Evolutionary conservation across 2,888 invertebrate species (phyloP).

Genomic region (Caenorhabditis sulstoni): DNA sequence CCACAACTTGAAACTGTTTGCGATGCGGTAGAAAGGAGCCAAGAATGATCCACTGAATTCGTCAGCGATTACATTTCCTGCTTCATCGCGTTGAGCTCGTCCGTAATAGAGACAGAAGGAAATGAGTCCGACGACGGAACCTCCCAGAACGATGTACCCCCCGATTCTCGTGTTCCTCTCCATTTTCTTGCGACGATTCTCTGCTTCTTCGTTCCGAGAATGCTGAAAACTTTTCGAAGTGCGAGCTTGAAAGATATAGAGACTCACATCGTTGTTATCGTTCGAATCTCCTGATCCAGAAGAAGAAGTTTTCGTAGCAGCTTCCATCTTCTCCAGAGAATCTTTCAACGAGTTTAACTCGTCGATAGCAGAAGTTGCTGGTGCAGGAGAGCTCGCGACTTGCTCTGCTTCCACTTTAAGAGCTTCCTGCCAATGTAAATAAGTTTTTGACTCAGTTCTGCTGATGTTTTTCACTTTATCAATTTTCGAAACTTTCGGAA

Average conservation of each 20-base stretch:
- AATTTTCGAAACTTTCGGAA: slow-evolving; percentile 26
- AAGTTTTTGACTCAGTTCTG: no score
- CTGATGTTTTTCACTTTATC: not conserved
- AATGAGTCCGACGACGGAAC: slow-evolving; percentile 66
- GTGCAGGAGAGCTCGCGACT: slow-evolving; percentile 15
- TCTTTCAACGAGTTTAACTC: slow-evolving; percentile 51
- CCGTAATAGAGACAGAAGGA: slow-evolving; percentile 76
- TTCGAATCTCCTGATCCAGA: slow-evolving; percentile 14
- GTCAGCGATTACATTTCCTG: slow-evolving; percentile 72
- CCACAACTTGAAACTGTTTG: slow-evolving; percentile 72
- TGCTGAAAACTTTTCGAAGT: not conserved
- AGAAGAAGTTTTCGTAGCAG: slow-evolving; percentile 15
- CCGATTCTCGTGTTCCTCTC: slow-evolving; percentile 73
- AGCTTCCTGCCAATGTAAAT: slow-evolving; percentile 5
- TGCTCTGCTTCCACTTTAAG: slow-evolving; percentile 15
- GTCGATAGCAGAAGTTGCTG: slow-evolving; percentile 31
- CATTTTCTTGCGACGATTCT: slow-evolving; percentile 69
- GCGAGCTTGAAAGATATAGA: not conserved
- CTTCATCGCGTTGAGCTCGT: slow-evolving; percentile 70
- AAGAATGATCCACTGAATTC: slow-evolving; percentile 69
- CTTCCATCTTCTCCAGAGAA: slow-evolving; percentile 54
- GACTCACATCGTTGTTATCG: slow-evolving; percentile 36
- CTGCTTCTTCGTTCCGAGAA: slow-evolving; percentile 59
- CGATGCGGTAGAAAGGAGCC: slow-evolving; percentile 75
- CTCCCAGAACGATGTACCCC: slow-evolving; percentile 62